phyloP scores from a whole-genome alignment of 2,797 vertebrate genomes.

The Clarias fuscus region DNA sequence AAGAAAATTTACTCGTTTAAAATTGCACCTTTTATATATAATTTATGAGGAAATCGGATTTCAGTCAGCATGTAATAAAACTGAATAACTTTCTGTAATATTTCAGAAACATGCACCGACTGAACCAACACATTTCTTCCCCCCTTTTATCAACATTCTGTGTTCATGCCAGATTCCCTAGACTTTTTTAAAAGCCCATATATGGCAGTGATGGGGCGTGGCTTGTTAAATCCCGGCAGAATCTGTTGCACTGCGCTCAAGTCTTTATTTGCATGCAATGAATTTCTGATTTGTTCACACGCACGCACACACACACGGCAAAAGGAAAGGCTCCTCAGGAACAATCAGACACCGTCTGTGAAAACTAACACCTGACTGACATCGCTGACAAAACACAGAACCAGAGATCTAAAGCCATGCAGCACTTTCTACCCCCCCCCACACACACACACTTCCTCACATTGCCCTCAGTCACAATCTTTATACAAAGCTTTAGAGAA shows the following conservation, averaged over 20 bases:
- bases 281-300: neutral
- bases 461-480: neutral
- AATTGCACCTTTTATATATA: too few relatives aligned
- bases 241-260: neutral
- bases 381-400: neutral
- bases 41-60: too few relatives aligned
- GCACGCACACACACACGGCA: neutral
- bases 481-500: constrained; percentile 5
- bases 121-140: too few relatives aligned
- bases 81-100: too few relatives aligned
- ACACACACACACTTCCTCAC: neutral
- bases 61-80: too few relatives aligned
- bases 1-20: too few relatives aligned
- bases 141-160: neutral
- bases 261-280: neutral
- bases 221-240: neutral
- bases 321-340: neutral
- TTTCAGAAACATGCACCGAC: too few relatives aligned
- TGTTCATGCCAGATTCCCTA: neutral
- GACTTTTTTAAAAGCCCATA: neutral
- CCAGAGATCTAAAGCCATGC: constrained; percentile 4
- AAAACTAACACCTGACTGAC: constrained; percentile 25
- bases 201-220: neutral
- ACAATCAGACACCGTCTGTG: neutral
- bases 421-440: neutral